Percentiles rank a stretch among this genome's conserved stretches.
These are phyloP conservation scores for Meleagris gallopavo DNA, from an alignment of 2,113 vertebrate genomes.

Conservation along the genomic window DNA sequence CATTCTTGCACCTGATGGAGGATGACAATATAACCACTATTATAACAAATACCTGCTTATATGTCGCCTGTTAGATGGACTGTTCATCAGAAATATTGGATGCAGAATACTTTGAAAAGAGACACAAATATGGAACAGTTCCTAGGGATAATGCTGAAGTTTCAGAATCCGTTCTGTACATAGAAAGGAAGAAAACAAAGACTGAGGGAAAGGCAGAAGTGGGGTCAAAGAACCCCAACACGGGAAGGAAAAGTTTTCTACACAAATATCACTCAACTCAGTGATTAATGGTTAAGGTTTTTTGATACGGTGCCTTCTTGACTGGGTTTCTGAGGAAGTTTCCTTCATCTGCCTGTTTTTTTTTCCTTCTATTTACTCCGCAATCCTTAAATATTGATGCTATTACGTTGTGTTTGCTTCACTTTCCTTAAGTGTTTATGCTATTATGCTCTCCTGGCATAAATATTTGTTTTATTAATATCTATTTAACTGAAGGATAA, in stretches of 20 bases:
- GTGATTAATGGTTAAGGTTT: neutral
- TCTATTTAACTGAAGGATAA: slow-evolving; percentile 23
- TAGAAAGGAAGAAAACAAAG: neutral
- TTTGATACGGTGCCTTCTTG: neutral
- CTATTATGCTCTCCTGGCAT: neutral
- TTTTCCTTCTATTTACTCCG: neutral
- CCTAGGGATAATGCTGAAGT: accelerated
- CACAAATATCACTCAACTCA: neutral
- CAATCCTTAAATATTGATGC: slow-evolving; percentile 8
- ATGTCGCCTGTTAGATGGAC: accelerated
- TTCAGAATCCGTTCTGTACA: accelerated
- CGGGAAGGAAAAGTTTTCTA: neutral
- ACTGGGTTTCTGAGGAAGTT: neutral
- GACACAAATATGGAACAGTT: accelerated
- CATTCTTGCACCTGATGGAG: accelerated
- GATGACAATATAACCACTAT: accelerated
- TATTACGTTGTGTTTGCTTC: neutral
- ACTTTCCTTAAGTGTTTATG: slow-evolving; percentile 7
- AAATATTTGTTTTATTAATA: slow-evolving; percentile 55
- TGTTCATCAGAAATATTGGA: accelerated
- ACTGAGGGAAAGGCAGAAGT: accelerated
- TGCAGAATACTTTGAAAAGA: accelerated
- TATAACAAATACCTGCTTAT: accelerated
- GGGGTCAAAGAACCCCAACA: neutral
- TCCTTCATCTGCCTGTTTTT: neutral